Conservation (phyloP, 2,888 invertebrate genomes). For the Apamea anceps region DNA sequence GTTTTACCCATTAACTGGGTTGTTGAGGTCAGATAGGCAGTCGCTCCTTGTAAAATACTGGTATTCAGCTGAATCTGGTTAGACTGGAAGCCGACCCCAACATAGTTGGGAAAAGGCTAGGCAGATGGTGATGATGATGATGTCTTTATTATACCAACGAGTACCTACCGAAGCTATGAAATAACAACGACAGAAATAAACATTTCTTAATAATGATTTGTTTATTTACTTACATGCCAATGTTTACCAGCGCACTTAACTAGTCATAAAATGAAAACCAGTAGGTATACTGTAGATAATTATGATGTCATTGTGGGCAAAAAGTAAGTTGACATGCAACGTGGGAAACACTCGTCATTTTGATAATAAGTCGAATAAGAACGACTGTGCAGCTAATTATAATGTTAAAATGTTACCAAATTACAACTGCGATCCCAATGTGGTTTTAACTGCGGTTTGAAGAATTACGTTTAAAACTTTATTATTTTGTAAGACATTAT, state of each 20-base stretch:
- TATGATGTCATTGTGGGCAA: slow-evolving; percentile 26
- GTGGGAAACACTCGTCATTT: slow-evolving; percentile 34
- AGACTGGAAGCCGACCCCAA: no score
- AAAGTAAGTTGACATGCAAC: slow-evolving; percentile 23
- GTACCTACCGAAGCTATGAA: background rate
- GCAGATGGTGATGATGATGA: no score
- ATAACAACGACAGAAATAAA: background rate
- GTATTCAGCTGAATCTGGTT: no score
- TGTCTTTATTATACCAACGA: background rate
- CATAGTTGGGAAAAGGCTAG: no score
- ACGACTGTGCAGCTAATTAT: slow-evolving; percentile 22
- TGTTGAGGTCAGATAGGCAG: no score
- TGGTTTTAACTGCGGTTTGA: slow-evolving; percentile 26
- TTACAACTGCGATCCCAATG: slow-evolving; percentile 28
- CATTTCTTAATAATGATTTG: background rate
- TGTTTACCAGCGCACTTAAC: background rate
- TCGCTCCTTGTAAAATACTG: no score
- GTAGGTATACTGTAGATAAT: slow-evolving; percentile 1
- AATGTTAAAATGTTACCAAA: slow-evolving; percentile 31
- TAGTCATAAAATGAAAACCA: slow-evolving; percentile 13
- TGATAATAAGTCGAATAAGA: slow-evolving; percentile 26
- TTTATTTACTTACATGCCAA: slow-evolving; percentile 2
- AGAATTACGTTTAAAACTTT: background rate
- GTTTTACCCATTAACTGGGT: no score
- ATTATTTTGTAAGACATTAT: background rate